Conservation (phyloP, 2,888 invertebrate species). For the Agrilus cyanescens region DNA sequence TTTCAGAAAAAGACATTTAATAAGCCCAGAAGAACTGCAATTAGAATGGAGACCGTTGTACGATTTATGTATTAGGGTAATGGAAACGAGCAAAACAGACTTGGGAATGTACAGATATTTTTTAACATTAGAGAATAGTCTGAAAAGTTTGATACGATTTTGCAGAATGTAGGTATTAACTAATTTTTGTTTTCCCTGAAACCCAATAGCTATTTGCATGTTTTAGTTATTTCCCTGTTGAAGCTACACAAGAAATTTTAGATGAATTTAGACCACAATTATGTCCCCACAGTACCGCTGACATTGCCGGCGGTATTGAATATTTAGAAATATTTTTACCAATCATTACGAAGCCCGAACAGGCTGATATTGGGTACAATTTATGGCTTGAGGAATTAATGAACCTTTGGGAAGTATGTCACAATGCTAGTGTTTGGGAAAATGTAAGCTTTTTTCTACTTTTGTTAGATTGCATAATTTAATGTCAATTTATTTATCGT, state of each 20-base stretch:
- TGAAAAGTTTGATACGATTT: constrained; percentile 26
- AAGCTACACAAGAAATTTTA: constrained; percentile 74
- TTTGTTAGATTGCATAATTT: not conserved
- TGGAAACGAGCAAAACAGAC: constrained; percentile 42
- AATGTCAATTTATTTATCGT: not conserved
- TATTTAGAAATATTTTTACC: constrained; percentile 69
- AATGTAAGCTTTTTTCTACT: constrained; percentile 32
- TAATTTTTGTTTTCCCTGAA: not conserved
- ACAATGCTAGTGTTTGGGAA: constrained; percentile 60
- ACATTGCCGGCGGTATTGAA: constrained; percentile 41
- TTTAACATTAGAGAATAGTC: constrained; percentile 22
- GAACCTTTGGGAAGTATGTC: constrained; percentile 65
- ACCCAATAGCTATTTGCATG: constrained; percentile 9
- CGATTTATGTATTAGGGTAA: constrained; percentile 48
- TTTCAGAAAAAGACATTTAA: constrained; percentile 59
- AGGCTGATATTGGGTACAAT: constrained; percentile 53
- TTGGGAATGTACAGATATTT: constrained; percentile 46
- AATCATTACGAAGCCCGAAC: constrained; percentile 48
- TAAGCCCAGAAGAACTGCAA: constrained; percentile 66
- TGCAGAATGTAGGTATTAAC: constrained; percentile 28
- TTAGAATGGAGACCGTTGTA: constrained; percentile 82
- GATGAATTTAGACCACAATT: constrained; percentile 70
- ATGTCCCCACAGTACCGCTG: constrained; percentile 55
- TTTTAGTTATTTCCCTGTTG: constrained; percentile 55
- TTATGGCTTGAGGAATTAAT: constrained; percentile 74